A percentile compares a stretch with the other conserved stretches of the same genome.
phyloP scores from a whole-genome alignment of 2,888 invertebrate species.

The Rambutsinella grinnellia region DNA sequence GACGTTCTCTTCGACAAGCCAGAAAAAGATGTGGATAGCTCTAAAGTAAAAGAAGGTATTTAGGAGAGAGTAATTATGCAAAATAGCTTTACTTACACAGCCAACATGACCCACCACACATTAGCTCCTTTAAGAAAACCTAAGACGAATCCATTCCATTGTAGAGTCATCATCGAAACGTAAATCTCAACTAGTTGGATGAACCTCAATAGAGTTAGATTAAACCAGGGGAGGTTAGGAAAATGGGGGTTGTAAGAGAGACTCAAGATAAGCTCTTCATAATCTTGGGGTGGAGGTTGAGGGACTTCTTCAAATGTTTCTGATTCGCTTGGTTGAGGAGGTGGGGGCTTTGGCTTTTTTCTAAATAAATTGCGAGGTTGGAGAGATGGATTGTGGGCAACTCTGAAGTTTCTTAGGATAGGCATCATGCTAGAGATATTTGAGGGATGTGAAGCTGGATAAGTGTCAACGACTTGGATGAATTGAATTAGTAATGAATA shows the following conservation, averaged over 20 bases:
- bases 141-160: neutral
- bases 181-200: slow-evolving; percentile 12
- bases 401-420: too few relatives aligned
- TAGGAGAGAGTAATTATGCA: neutral
- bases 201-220: slow-evolving; percentile 1
- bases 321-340: too few relatives aligned
- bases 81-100: neutral
- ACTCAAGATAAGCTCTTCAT: too few relatives aligned
- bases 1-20: slow-evolving; percentile 1
- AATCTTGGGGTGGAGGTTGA: too few relatives aligned
- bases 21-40: neutral
- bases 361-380: too few relatives aligned
- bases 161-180: neutral
- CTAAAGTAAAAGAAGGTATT: neutral
- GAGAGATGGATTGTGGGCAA: too few relatives aligned
- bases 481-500: too few relatives aligned
- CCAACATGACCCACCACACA: neutral
- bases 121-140: neutral
- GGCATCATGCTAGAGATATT: too few relatives aligned
- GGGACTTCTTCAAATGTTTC: too few relatives aligned
- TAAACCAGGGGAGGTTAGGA: neutral
- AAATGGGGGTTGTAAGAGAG: neutral
- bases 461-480: too few relatives aligned
- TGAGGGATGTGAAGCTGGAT: too few relatives aligned
- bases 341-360: too few relatives aligned